Percentiles rank a stretch among this genome's conserved stretches.
Evolutionary conservation across 2,113 vertebrate species (phyloP).

Genomic region (Nansenia antarctica): DNA sequence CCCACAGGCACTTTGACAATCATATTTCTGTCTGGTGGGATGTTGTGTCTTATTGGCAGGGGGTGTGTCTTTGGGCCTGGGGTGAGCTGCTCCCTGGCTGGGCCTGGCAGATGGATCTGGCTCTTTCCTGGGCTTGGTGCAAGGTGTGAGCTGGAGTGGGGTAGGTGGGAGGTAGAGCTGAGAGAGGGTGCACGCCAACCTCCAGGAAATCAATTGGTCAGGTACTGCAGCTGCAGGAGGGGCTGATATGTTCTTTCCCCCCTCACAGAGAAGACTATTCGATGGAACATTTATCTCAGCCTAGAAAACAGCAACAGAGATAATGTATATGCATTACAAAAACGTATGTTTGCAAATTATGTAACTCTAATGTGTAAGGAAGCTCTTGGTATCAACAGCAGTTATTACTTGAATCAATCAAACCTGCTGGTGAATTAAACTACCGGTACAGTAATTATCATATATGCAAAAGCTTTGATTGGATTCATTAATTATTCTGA

Average conservation of each 20-base stretch:
- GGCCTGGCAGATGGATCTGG: background rate
- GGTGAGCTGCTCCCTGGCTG: background rate
- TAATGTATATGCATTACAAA: background rate
- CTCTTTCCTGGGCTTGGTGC: background rate
- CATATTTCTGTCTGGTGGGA: background rate
- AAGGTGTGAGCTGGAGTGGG: background rate
- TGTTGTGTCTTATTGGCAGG: background rate
- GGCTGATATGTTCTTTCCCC: background rate
- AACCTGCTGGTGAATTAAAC: background rate
- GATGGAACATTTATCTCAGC: conserved; percentile 12
- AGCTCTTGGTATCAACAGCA: background rate
- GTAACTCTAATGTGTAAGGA: background rate
- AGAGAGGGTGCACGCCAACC: conserved; percentile 20
- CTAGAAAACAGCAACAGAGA: background rate
- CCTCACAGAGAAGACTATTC: background rate
- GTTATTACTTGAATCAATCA: background rate
- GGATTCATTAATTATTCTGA: background rate
- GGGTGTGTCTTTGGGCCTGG: background rate
- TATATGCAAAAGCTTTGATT: background rate
- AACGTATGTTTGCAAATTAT: background rate
- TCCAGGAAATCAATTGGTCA: conserved; percentile 1
- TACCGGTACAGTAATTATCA: background rate
- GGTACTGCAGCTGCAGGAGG: background rate
- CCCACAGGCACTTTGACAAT: background rate
- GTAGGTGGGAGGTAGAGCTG: background rate